Base-by-base conservation (phyloP, 64 coral and sea anemone genomes). In the Montipora efflorescens region DNA sequence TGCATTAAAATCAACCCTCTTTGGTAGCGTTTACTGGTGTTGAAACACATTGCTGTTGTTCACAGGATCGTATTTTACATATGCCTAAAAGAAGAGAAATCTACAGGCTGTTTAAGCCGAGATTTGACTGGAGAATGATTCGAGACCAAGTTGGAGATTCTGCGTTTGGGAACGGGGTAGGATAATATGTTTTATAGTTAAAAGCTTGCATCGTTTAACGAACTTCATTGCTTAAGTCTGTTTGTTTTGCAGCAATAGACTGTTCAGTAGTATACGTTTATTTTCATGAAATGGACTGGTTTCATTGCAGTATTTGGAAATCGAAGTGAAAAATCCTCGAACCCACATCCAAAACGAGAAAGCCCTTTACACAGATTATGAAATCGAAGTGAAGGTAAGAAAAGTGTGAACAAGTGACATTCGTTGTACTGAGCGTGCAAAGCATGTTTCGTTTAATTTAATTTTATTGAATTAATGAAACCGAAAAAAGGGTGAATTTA, bases 311-410 rank as follows among this genome's bases (percentile, higher is more conserved):
- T 97, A 70, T 88, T 89, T 97, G 12, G 96, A 97, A 52, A 53
- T 97, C 19, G 93, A 97, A 79, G 96, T 97, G 46, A 97, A 95
- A 79, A 92, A 94, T 84, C 96, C 96, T 79, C 78, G 96, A 59
- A 97, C 96, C 2, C 96, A 97, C 75, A 92, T 97, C 50, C 91
- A 96, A 62, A 79, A 80, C 6, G 91, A 89, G 77, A 97, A 94
- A 59, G 96, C 96, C 18, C 96, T 95, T 3, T 95, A 92, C 66
- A 95, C 96, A 12, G 96, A 97, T 67, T 97, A 97, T 76, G 96
- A 97, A 83, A 90, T 97, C 18, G 78, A 88, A 47, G 68, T 97
- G 23, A 97, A 97, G 81, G 96, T 97, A 92, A 94, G 79, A 15
- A 64, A 12, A 64, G 3, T 19, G 9, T 12, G 15, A 75, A 36